Evolutionary conservation across 2,113 vertebrate genomes (phyloP).

Genomic region (Cervus canadensis): DNA sequence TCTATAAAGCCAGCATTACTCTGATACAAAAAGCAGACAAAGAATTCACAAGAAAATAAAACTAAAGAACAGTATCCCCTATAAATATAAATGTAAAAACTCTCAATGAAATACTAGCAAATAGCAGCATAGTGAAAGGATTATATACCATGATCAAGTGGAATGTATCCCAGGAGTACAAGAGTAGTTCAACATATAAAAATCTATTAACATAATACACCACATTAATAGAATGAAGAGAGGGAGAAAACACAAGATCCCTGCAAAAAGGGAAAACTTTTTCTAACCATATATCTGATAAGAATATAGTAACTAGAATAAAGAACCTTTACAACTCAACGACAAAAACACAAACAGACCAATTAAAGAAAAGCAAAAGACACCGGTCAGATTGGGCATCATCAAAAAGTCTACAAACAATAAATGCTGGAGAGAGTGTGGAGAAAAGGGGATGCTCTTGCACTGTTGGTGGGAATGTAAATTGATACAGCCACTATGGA

Average conservation of each 20-base stretch:
- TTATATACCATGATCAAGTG: background rate
- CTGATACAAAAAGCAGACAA: background rate
- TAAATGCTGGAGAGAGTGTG: background rate
- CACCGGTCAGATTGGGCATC: background rate
- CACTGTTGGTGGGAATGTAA: background rate
- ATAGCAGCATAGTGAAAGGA: background rate
- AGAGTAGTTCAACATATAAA: background rate
- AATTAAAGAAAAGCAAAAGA: background rate
- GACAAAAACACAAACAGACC: background rate
- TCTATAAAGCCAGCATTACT: background rate
- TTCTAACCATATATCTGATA: background rate
- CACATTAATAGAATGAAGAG: background rate
- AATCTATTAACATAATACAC: background rate
- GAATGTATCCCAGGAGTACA: background rate
- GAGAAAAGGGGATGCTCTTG: background rate
- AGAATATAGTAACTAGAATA: background rate
- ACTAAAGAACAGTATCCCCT: background rate
- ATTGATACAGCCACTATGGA: background rate
- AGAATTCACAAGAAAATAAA: conserved; percentile 28
- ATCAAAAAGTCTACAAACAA: background rate
- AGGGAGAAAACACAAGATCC: background rate
- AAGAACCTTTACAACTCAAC: background rate
- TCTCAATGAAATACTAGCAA: background rate
- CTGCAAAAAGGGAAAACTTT: background rate
- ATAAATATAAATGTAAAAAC: background rate